Evolutionary conservation across 1,140 invertebrate species (phyloP), one percentile per base, ranked within the genome.

Genomic region (Papilio xuthus): DNA sequence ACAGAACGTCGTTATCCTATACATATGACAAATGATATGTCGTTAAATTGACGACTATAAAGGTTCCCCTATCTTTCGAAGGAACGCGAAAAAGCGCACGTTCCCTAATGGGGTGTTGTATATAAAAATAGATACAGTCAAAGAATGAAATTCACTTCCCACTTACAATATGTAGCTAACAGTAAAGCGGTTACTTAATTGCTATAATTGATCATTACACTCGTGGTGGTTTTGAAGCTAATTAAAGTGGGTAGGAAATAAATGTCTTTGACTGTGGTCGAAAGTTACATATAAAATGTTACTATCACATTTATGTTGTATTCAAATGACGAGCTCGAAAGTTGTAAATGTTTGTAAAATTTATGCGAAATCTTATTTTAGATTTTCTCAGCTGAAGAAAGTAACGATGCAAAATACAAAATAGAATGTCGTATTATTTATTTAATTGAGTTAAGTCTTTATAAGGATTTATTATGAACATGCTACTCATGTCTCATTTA

Each of bases 21-120:
- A 26, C 50, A 6, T 4, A 63, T 63, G 60, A 63, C 8, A 28
- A 28, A 15, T 63, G 26, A 63, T 63, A 63, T 63, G 26, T 63
- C 60, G 26, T 32, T 63, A 63, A 28, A 63, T 63, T 28, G 60
- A 63, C 60, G 28, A 63, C 23, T 26, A 26, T 63, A 63, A 63
- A 63, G 60, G 60, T 63, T n/a, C 12, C 60, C 60, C 2, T 60
- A 60, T 63, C 60, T 63, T 28, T 63, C 23, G 20, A 9, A 56
- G 23, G 1, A 63, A 63, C 26, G 26, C 26, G 12, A 26, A 60
- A 23, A 12, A 63, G 12, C 0, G 8, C 60, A 28, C 26, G 60
- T 63, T 26, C 26, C 4, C 26, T 28, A 63, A 28, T 26, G 60
- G 60, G 23, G 26, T 28, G 60, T 63, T 28, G 15, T 28, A 12